Evolutionary conservation across 2,888 invertebrate species (phyloP).

Genomic region (Drosophila prostipennis): DNA sequence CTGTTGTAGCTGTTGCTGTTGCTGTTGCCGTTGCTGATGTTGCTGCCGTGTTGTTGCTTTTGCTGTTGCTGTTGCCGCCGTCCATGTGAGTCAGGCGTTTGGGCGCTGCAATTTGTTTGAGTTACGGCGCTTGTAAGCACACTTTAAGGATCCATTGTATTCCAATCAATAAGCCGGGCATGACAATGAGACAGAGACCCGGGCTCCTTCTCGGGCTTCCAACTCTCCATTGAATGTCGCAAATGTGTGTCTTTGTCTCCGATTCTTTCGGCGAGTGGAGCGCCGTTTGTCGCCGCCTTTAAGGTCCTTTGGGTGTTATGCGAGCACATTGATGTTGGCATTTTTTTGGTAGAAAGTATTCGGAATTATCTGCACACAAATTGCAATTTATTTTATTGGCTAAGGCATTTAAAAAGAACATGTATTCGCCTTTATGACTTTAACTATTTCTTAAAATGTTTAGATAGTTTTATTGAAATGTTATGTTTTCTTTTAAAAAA

Average conservation of each 20-base stretch:
- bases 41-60: slow-evolving; percentile 17
- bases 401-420: too few relatives aligned
- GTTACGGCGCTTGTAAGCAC: slow-evolving; percentile 85
- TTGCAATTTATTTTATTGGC: neutral
- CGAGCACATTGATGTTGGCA: neutral
- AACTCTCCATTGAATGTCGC: slow-evolving; percentile 61
- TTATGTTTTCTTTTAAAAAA: too few relatives aligned
- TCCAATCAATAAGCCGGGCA: slow-evolving; percentile 80
- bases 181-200: slow-evolving; percentile 72
- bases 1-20: slow-evolving; percentile 8
- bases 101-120: slow-evolving; percentile 84
- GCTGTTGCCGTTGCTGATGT: slow-evolving; percentile 6
- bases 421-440: too few relatives aligned
- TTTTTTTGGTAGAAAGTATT: neutral
- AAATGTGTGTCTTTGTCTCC: slow-evolving; percentile 49
- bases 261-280: slow-evolving; percentile 45
- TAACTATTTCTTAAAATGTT: too few relatives aligned
- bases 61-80: slow-evolving; percentile 19
- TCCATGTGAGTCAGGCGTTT: slow-evolving; percentile 74
- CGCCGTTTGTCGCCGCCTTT: slow-evolving; percentile 64
- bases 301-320: slow-evolving; percentile 36
- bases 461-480: too few relatives aligned
- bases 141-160: slow-evolving; percentile 85
- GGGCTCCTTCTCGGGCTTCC: slow-evolving; percentile 27
- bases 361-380: neutral